phyloP scores from a whole-genome alignment of 1,140 invertebrate genomes.

The Zaprionus inermis region DNA sequence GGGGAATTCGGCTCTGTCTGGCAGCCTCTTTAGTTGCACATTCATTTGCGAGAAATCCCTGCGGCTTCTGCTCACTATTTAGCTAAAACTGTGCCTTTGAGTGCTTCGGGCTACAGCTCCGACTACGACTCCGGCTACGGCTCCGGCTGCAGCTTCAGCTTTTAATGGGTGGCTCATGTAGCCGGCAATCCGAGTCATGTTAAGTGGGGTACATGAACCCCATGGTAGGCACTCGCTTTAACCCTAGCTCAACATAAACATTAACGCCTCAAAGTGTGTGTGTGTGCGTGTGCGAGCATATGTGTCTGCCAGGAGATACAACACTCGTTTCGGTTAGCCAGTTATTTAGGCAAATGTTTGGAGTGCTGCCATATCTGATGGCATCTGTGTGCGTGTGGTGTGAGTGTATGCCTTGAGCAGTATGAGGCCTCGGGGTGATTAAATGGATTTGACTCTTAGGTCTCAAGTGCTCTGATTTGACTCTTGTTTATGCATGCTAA shows the following conservation, averaged over 20 bases:
- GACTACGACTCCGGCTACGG: not conserved
- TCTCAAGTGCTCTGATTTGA: conserved; percentile 33
- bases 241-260: conserved; percentile 44
- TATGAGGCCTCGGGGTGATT: conserved; percentile 51
- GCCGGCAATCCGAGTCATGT: conserved; percentile 39
- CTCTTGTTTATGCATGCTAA: conserved; percentile 48
- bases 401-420: conserved; percentile 26
- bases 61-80: conserved; percentile 39
- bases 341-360: conserved; percentile 47
- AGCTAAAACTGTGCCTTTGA: conserved; percentile 46
- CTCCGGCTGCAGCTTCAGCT: not conserved
- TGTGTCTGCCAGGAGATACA: conserved; percentile 30
- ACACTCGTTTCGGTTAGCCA: conserved; percentile 39
- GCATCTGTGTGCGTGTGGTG: conserved; percentile 19
- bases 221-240: conserved; percentile 10
- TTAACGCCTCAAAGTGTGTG: conserved; percentile 62
- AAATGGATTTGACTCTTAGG: conserved; percentile 67
- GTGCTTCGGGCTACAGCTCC: conserved; percentile 7
- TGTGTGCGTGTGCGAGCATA: conserved; percentile 24
- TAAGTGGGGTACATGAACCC: conserved; percentile 73
- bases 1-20: conserved; percentile 4
- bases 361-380: conserved; percentile 41
- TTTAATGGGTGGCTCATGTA: conserved; percentile 50
- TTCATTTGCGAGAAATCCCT: conserved; percentile 42
- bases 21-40: conserved; percentile 31